Conservation (phyloP, 1,140 invertebrate species). For the Stratiolaelaps scimitus region DNA sequence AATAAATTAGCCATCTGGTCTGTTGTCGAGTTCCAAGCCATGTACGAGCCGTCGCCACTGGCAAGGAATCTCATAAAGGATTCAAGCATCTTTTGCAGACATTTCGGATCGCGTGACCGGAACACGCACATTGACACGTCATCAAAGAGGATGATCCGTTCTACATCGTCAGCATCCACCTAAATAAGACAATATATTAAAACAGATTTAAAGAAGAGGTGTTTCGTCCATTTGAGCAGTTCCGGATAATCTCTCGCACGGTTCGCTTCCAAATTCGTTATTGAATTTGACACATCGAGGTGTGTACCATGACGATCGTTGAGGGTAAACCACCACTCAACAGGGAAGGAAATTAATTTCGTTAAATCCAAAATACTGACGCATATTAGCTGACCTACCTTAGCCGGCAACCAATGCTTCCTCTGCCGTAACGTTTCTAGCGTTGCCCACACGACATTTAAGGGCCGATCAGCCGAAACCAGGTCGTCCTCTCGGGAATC, state of each 20-base stretch:
- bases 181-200: too few species aligned
- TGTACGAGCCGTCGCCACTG: slow-evolving; percentile 1
- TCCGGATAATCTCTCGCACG: too few species aligned
- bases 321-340: too few species aligned
- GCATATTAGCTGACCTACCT: not conserved
- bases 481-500: not conserved
- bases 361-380: too few species aligned
- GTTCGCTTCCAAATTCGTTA: too few species aligned
- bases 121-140: not conserved
- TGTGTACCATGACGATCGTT: too few species aligned
- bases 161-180: not conserved
- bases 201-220: too few species aligned
- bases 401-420: slow-evolving; percentile 7
- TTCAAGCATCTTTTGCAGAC: not conserved
- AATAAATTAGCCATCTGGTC: not conserved
- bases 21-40: not conserved
- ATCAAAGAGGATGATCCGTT: slow-evolving; percentile 15
- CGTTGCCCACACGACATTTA: slow-evolving; percentile 21
- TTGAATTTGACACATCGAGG: too few species aligned
- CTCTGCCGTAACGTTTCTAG: slow-evolving; percentile 4
- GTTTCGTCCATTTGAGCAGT: too few species aligned
- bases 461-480: not conserved
- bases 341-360: too few species aligned
- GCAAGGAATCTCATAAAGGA: slow-evolving; percentile 3
- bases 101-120: not conserved